Base-by-base conservation (phyloP, 2,797 vertebrate genomes). In the Bryconaethiops microstoma region DNA sequence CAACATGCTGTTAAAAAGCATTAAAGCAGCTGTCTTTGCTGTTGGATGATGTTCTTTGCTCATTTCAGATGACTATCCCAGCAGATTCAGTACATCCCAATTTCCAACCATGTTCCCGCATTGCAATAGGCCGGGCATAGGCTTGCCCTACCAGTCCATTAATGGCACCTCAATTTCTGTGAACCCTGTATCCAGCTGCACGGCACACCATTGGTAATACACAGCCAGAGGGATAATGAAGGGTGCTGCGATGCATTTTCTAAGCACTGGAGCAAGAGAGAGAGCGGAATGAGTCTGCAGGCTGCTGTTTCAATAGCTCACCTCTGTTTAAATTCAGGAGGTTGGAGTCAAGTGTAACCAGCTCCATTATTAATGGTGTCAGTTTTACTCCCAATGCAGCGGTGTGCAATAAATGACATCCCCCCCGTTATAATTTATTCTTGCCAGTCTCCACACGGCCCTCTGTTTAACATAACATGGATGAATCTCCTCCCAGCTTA, bases 341-440 rank as follows among this genome's bases (percentile, higher is more conserved):
- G 48, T 52, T 78, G 82, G 63, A 82, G 70, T 62, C 7, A 39
- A 79, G 82, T 80, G 76, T 63, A 80, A 85, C 80, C 62, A 65
- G 67, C 69, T 35, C 77, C 68, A 67, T 88, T 88, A 89, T 87
- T 88, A 86, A 88, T 82, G 82, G 82, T 87, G 87, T 88, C 89
- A 83, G 83, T 88, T 88, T 80, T 88, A 86, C 70, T 79, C 81
- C 82, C 59, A 68, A 75, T 85, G 82, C 79, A 79, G 77, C 71
- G 64, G 83, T 76, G 81, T 72, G 80, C 83, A 83, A 87, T 89
- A 89, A 88, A 89, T 82, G 82, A 84, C 77, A 83, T 84, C 79
- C 86, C 59, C 78, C 35, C 69, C 1, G 6, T 68, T 72, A 77
- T 86, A 84, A 89, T 89, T 86, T 86, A 89, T 88, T 76, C 85